These are phyloP conservation scores for Catocala nupta DNA, from an alignment of 2,888 invertebrate genomes.

Conservation along the genomic window DNA sequence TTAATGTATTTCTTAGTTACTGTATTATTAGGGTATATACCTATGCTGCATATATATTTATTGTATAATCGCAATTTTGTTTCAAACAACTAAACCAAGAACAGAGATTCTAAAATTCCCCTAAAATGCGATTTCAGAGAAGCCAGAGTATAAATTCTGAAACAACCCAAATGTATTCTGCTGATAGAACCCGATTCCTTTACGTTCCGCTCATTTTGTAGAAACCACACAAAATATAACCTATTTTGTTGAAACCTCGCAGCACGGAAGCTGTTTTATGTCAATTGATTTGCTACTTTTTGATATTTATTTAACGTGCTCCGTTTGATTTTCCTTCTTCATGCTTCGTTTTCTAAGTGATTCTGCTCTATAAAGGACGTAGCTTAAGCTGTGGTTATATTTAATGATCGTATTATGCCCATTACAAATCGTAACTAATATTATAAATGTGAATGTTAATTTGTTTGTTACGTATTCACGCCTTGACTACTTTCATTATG, in stretches of 20 bases:
- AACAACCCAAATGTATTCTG: constrained; percentile 32
- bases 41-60: too few species aligned
- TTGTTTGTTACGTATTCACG: too few species aligned
- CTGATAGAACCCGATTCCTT: constrained; percentile 30
- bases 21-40: too few species aligned
- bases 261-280: constrained; percentile 25
- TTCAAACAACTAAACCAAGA: background rate
- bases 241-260: constrained; percentile 34
- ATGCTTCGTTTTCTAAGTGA: too few species aligned
- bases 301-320: background rate
- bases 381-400: too few species aligned
- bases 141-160: constrained; percentile 13
- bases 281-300: constrained; percentile 17
- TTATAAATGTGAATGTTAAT: too few species aligned
- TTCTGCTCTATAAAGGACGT: too few species aligned
- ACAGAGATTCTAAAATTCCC: background rate
- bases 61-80: background rate
- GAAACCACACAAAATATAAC: constrained; percentile 28
- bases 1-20: too few species aligned
- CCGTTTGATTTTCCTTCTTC: too few species aligned
- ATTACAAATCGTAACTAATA: too few species aligned
- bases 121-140: constrained; percentile 11
- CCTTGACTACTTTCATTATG: too few species aligned
- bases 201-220: constrained; percentile 20
- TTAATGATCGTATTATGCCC: too few species aligned